Evolutionary conservation across 2,113 vertebrate species (phyloP), one percentile per base, ranked within the genome.

Genomic region (Nibea coibor): DNA sequence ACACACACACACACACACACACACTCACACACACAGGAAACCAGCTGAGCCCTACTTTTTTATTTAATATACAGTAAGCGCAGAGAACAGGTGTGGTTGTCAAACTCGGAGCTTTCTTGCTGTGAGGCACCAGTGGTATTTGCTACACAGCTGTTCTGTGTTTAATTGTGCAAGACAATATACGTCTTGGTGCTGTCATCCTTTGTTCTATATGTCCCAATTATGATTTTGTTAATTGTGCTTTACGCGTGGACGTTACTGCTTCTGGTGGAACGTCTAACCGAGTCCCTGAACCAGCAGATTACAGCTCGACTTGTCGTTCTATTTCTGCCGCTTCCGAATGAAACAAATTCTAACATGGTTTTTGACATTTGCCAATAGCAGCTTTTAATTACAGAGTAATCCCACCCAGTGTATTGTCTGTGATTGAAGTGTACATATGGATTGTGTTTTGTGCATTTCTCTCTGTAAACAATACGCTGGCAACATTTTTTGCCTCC

Each of bases 361-460:
- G 16, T 72, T 59, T 75, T 81, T 80, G 6, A 79, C 80, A 81
- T 76, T 74, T 81, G 83, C 84, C 87, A 86, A 65, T 47, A 42
- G 42, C 75, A 79, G 73, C 81, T 87, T 84, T 88, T 82, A 90
- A 90, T 89, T 79, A 89, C 69, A 72, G 7, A 81, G 77, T 83
- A 82, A 90, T 90, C 70, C 81, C 48, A 35, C 67, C 51, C 64
- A 14, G 51, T 64, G 62, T 67, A 82, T 80, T 87, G 78, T 86
- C 70, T 81, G 74, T 43, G 8, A 45, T 84, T 71, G 66, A 58
- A 62, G 81, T 87, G 85, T 83, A 81, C 77, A 88, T 87, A 90
- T 81, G 86, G 83, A 88, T 84, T 80, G 78, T 73, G 51, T 69
- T 87, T 82, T 72, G 65, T 71, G 67, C 56, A 68, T 83, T 83